Conservation (phyloP, 2,888 invertebrate genomes). For the Mesorhabditis sp. region DNA sequence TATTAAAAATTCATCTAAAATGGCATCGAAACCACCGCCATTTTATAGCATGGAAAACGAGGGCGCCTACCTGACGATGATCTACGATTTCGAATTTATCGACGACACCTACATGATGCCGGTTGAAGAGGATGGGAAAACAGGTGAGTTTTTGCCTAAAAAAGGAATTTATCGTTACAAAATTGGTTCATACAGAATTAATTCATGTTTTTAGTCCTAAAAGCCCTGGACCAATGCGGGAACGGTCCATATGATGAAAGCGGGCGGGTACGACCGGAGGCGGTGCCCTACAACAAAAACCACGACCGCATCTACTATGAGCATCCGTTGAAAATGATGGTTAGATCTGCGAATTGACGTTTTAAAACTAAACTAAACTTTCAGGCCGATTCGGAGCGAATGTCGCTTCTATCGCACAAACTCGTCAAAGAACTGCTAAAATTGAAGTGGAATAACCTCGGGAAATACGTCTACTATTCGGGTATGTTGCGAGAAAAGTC, state of each 20-base stretch:
- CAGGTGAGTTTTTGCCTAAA: not conserved
- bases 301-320: conserved; percentile 59
- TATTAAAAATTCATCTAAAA: not conserved
- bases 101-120: conserved; percentile 61
- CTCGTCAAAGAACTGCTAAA: conserved; percentile 61
- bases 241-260: conserved; percentile 43
- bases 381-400: conserved; percentile 59
- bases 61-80: conserved; percentile 44
- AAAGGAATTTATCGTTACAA: too few relatives aligned
- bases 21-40: not conserved
- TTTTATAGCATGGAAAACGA: conserved; percentile 9
- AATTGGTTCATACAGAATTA: too few relatives aligned
- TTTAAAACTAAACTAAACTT: not conserved
- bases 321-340: conserved; percentile 60
- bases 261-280: conserved; percentile 46
- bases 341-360: not conserved
- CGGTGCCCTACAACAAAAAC: conserved; percentile 58
- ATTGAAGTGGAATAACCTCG: conserved; percentile 63
- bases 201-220: not conserved
- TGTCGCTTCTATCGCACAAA: conserved; percentile 62
- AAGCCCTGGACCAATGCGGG: conserved; percentile 14
- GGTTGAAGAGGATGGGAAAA: too few relatives aligned
- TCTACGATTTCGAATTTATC: conserved; percentile 63
- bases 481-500: conserved; percentile 21
- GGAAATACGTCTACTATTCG: conserved; percentile 62